phyloP scores from a whole-genome alignment of 2,797 vertebrate genomes.

The Sternarchorhynchus goeldii region DNA sequence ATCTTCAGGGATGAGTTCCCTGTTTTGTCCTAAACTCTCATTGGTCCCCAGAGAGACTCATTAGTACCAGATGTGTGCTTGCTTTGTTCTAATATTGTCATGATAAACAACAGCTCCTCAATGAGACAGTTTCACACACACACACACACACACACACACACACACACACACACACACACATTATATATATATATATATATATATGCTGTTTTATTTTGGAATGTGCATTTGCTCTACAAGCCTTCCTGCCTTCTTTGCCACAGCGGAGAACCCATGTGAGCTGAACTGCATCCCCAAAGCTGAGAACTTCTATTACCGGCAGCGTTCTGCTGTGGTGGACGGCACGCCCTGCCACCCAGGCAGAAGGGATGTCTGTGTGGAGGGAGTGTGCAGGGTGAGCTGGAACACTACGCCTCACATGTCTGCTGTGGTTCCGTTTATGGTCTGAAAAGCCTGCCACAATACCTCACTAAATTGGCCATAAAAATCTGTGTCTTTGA shows the following conservation, averaged over 20 bases:
- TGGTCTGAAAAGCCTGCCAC: no score
- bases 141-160: no score
- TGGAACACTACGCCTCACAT: background rate
- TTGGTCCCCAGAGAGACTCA: background rate
- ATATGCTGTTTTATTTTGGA: background rate
- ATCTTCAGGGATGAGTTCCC: no score
- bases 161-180: no score
- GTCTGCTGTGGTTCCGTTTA: background rate
- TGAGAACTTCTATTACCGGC: conserved; percentile 93
- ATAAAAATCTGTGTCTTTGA: no score
- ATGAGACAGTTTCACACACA: background rate
- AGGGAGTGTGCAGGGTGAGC: conserved; percentile 87
- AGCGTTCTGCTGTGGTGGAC: conserved; percentile 83
- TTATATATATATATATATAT: no score
- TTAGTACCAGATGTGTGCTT: background rate
- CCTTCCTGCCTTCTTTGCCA: background rate
- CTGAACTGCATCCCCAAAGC: conserved; percentile 96
- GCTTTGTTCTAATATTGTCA: background rate
- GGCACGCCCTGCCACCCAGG: conserved; percentile 93
- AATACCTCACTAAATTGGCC: no score
- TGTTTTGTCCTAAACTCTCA: no score
- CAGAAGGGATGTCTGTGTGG: conserved; percentile 85
- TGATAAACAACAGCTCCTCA: background rate
- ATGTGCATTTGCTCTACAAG: background rate
- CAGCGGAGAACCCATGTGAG: conserved; percentile 92